Evolutionary conservation across 2,888 invertebrate species (phyloP), one percentile per base, ranked within the genome.

Genomic region (Orchesella flavescens): DNA sequence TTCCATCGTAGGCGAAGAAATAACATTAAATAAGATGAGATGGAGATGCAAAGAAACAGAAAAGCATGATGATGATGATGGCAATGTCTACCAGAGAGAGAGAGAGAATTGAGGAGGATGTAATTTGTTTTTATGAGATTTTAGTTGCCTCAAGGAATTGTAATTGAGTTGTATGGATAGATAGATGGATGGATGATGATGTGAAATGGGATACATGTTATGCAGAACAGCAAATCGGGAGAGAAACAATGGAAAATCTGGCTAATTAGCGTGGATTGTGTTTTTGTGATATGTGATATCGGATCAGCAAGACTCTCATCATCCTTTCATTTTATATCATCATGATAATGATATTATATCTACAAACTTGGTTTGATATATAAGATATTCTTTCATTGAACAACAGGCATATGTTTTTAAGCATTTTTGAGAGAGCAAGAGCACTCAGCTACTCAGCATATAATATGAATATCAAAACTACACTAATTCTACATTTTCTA

Each of bases 81-180:
- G 3, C 34, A 34, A 72, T 72, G 72, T 49, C 34, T 49, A 49
- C 49, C 19, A 57, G 43, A 61, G 24, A 21, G 23, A 53, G 9
- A 19, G 53, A 76, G n/a, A n/a, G n/a, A 49, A 49, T 49, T 55
- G 49, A 66, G 65, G 61, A 82, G 81, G 81, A 82, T 82, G 81
- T 82, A 82, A 82, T 82, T 82, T 82, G 81, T 75, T 82, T 82
- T 82, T 82, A 82, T 82, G 81, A 75, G 81, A 82, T 82, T 82
- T 82, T 82, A 82, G 81, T 82, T 82, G 81, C 81, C 81, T 82
- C 81, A 23, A 82, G 81, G 81, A 82, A 82, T 82, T 82, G 81
- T 82, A 82, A 82, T 82, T 82, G 81, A 82, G 81, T 82, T 75
- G 81, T 82, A 81, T 81, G 73, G 53, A 71, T 71, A 53, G 19